Evolutionary conservation across 1,140 invertebrate species (phyloP).

Genomic region (Lordiphosa clarofinis): DNA sequence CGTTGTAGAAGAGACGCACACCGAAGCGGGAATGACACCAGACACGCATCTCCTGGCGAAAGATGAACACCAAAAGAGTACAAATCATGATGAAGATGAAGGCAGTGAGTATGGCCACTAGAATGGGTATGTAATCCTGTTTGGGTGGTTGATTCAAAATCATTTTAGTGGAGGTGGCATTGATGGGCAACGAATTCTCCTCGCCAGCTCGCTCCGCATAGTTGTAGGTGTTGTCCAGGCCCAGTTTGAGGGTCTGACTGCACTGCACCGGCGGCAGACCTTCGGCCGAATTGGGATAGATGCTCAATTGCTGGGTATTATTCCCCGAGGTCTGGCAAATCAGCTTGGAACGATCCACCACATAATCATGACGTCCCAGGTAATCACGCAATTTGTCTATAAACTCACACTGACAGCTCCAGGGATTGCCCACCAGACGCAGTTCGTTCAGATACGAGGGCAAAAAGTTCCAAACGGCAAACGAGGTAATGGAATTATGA

Average conservation of each 20-base stretch:
- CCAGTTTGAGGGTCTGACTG: conserved; percentile 53
- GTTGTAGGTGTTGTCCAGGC: conserved; percentile 52
- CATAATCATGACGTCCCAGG: conserved; percentile 84
- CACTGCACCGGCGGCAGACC: conserved; percentile 58
- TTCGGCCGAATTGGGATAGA: conserved; percentile 38
- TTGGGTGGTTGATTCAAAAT: conserved; percentile 80
- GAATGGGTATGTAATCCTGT: conserved; percentile 89
- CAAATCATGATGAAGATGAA: conserved; percentile 86
- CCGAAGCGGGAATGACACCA: conserved; percentile 95
- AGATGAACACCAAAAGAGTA: conserved; percentile 88
- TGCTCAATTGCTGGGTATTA: conserved; percentile 79
- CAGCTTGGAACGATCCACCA: conserved; percentile 84
- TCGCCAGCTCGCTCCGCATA: conserved; percentile 44
- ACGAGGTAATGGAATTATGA: conserved; percentile 87
- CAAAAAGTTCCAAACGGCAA: conserved; percentile 88
- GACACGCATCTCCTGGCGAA: conserved; percentile 91
- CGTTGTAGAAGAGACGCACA: conserved; percentile 88
- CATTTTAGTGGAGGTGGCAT: conserved; percentile 76
- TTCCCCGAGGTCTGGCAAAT: conserved; percentile 47
- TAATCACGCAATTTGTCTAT: conserved; percentile 89
- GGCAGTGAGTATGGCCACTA: conserved; percentile 85
- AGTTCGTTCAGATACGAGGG: conserved; percentile 85
- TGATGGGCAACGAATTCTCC: conserved; percentile 32
- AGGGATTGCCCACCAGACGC: conserved; percentile 89
- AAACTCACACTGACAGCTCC: conserved; percentile 93